Evolutionary conservation across 2,113 vertebrate genomes (phyloP).

Genomic region (Merops nubicus): DNA sequence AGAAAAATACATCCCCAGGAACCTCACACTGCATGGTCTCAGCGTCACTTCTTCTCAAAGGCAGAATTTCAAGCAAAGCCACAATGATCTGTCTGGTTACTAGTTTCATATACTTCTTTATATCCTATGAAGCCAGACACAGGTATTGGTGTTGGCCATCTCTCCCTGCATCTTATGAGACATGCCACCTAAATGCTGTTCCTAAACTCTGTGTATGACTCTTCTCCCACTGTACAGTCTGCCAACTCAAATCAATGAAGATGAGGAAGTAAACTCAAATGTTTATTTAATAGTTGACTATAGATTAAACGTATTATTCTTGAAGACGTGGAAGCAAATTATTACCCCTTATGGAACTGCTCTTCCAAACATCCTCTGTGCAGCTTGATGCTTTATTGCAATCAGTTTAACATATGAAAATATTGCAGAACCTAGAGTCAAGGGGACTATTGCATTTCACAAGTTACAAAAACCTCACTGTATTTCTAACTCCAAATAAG

Average conservation of each 20-base stretch:
- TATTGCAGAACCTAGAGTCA: not conserved
- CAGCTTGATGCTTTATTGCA: not conserved
- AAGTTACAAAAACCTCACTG: not conserved
- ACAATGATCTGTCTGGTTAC: not conserved
- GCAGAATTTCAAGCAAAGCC: not conserved
- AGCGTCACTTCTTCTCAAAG: not conserved
- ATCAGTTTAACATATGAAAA: not conserved
- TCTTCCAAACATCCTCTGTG: not conserved
- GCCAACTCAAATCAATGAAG: not conserved
- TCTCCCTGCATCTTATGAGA: not conserved
- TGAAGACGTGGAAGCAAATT: not conserved
- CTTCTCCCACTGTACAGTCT: not conserved
- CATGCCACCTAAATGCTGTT: accelerated
- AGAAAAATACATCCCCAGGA: not conserved
- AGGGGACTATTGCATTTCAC: not conserved
- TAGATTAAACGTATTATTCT: not conserved
- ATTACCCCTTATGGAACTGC: not conserved
- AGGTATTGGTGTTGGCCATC: not conserved
- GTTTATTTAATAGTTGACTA: not conserved
- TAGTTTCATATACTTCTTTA: not conserved
- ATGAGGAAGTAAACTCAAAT: not conserved
- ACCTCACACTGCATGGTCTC: not conserved
- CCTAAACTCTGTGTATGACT: not conserved
- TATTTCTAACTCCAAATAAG: not conserved
- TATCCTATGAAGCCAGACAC: not conserved